These are phyloP conservation scores for Corythornis cristatus DNA, from an alignment of 2,113 vertebrate species.

Conservation along the genomic window DNA sequence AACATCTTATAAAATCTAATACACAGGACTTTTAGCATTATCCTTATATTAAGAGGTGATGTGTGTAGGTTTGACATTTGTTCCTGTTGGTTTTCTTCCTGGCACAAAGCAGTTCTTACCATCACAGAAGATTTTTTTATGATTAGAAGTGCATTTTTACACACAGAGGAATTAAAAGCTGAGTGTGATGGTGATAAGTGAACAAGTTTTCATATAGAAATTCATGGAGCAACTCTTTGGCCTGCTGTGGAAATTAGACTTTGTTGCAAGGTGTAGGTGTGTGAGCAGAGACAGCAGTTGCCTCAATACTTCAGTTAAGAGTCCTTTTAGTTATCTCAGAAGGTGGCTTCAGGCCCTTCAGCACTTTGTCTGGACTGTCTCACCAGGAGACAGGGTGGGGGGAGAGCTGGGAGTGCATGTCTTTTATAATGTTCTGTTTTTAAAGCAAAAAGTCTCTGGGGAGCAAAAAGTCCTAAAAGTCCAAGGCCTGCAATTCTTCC, in stretches of 20 bases:
- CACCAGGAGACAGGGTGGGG: not conserved
- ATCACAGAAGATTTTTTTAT: not conserved
- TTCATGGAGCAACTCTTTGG: not conserved
- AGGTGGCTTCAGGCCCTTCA: slow-evolving; percentile 72
- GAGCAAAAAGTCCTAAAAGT: slow-evolving; percentile 75
- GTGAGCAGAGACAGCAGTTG: slow-evolving; percentile 22
- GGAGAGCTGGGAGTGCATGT: slow-evolving; percentile 58
- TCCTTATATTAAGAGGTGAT: slow-evolving; percentile 39
- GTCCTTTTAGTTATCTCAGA: slow-evolving; percentile 22
- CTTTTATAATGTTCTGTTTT: slow-evolving; percentile 81
- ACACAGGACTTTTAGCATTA: not conserved
- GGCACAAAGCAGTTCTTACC: slow-evolving; percentile 60
- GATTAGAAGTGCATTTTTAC: not conserved
- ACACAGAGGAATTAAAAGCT: not conserved
- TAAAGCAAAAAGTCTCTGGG: slow-evolving; percentile 70
- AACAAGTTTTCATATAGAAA: not conserved
- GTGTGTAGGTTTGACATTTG: slow-evolving; percentile 34
- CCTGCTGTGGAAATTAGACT: slow-evolving; percentile 7
- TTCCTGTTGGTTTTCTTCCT: slow-evolving; percentile 43
- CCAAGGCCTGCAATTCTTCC: slow-evolving; percentile 81
- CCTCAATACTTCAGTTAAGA: not conserved
- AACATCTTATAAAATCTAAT: not conserved
- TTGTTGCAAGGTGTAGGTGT: slow-evolving; percentile 9
- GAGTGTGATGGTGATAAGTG: not conserved
- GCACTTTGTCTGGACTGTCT: slow-evolving; percentile 78